Percentiles rank a stretch among this genome's conserved stretches.
These are phyloP conservation scores for Orthonyx spaldingii DNA, from an alignment of 2,113 vertebrate genomes.

Conservation along the genomic window DNA sequence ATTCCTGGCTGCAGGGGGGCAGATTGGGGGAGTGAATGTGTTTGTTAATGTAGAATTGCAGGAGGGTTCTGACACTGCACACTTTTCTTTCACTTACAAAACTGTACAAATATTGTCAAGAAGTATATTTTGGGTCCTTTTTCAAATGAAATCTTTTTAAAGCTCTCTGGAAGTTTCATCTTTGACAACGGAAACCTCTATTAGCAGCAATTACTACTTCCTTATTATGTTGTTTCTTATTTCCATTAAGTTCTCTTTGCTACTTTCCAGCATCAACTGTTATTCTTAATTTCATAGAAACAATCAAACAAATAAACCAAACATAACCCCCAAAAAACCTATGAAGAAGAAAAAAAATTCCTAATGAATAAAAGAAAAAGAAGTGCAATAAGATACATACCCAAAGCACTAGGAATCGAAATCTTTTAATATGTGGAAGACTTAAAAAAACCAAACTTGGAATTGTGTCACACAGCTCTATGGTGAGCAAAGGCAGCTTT, in stretches of 20 bases:
- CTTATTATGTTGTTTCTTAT: background rate
- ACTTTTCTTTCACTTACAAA: background rate
- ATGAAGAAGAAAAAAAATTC: background rate
- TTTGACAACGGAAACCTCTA: accelerated
- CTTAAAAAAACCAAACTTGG: background rate
- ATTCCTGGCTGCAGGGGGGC: background rate
- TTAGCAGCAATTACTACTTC: background rate
- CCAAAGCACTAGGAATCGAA: background rate
- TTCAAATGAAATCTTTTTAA: background rate
- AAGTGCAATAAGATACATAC: background rate
- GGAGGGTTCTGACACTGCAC: background rate
- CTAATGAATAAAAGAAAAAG: too few species aligned
- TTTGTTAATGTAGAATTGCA: background rate
- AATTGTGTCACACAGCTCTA: background rate
- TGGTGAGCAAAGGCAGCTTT: background rate
- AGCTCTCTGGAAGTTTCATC: background rate
- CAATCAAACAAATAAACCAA: background rate
- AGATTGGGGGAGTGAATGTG: background rate
- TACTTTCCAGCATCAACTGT: background rate
- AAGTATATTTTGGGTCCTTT: background rate
- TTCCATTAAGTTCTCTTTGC: background rate
- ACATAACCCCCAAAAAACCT: background rate
- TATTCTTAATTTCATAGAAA: background rate
- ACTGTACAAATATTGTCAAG: background rate
- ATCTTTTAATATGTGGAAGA: background rate